Conservation (phyloP, 2,888 invertebrate genomes). For the Autographa pulchrina region DNA sequence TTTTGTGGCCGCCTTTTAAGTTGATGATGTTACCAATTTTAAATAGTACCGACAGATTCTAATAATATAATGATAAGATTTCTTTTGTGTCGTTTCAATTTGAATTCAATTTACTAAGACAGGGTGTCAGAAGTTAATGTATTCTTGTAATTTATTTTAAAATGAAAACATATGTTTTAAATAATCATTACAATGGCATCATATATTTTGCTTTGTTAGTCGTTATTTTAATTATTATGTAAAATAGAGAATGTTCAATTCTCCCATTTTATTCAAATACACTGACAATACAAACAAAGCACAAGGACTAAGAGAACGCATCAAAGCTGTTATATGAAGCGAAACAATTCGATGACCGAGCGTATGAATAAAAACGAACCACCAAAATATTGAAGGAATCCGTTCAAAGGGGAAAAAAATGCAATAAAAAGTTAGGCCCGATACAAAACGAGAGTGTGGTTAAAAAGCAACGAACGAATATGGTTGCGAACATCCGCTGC, state of each 20-base stretch:
- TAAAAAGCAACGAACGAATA: slow-evolving; percentile 89
- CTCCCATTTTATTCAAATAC: background rate
- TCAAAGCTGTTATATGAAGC: slow-evolving; percentile 81
- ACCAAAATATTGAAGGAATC: slow-evolving; percentile 89
- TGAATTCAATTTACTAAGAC: slow-evolving; percentile 37
- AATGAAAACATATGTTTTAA: too few relatives aligned
- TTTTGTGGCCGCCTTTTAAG: slow-evolving; percentile 77
- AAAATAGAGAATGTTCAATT: too few relatives aligned
- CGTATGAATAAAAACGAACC: slow-evolving; percentile 88
- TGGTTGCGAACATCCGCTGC: slow-evolving; percentile 88
- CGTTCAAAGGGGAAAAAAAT: slow-evolving; percentile 88
- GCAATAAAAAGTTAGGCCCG: slow-evolving; percentile 86
- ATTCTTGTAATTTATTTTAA: background rate
- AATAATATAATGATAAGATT: slow-evolving; percentile 71
- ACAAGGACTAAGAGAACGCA: slow-evolving; percentile 70
- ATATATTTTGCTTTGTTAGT: background rate
- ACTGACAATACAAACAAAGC: slow-evolving; percentile 34
- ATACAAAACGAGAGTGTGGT: slow-evolving; percentile 87
- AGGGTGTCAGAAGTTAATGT: slow-evolving; percentile 19
- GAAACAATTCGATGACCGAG: slow-evolving; percentile 87
- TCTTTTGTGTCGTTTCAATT: slow-evolving; percentile 71
- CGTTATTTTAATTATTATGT: too few relatives aligned
- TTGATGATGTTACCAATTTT: slow-evolving; percentile 76
- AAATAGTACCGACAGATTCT: slow-evolving; percentile 57
- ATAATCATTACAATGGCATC: too few relatives aligned